Percentiles rank a stretch among this genome's conserved stretches.
phyloP scores from a whole-genome alignment of 2,888 invertebrate genomes.

The Sesamia inferens region DNA sequence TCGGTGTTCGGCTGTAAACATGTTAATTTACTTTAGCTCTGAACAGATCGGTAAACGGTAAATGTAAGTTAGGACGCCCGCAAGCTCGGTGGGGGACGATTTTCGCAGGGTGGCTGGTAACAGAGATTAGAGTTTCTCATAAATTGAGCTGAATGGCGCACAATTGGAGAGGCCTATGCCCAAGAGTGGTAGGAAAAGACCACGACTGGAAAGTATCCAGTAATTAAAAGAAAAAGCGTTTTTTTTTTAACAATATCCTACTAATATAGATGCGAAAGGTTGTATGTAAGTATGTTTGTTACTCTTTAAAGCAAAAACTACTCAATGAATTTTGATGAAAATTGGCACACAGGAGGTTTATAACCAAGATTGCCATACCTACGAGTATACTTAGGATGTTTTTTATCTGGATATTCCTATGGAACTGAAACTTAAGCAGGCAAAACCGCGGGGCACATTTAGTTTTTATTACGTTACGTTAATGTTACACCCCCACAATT shows the following conservation, averaged over 20 bases:
- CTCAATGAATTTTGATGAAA: too few species aligned
- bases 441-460: too few species aligned
- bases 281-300: too few species aligned
- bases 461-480: too few species aligned
- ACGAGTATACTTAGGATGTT: too few species aligned
- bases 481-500: constrained; percentile 2
- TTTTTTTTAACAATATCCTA: background rate
- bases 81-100: background rate
- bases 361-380: too few species aligned
- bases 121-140: background rate
- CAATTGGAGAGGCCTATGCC: background rate
- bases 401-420: too few species aligned
- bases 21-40: background rate
- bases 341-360: too few species aligned
- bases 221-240: background rate
- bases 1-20: background rate
- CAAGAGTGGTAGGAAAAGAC: background rate
- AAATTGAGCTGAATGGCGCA: background rate
- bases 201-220: background rate
- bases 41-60: background rate
- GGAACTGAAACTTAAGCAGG: too few species aligned
- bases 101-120: background rate
- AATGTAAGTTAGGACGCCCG: background rate
- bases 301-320: too few species aligned
- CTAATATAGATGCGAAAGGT: too few species aligned